A percentile compares a stretch with the other conserved stretches of the same genome.
These are phyloP conservation scores for Caenorhabditis afra DNA, from an alignment of 2,888 invertebrate species.

Conservation along the genomic window DNA sequence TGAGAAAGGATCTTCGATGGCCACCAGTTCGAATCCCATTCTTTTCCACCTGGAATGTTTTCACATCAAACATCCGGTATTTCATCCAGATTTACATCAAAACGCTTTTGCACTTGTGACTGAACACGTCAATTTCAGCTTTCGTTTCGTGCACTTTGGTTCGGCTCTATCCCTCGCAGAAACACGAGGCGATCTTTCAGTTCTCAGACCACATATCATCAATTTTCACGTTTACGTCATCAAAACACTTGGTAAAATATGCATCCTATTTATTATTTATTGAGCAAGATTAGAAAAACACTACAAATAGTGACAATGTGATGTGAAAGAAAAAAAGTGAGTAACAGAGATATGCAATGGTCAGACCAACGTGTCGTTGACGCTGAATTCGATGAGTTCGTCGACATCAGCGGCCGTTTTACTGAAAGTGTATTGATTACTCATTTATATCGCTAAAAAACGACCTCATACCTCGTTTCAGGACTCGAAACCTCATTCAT, in stretches of 20 bases:
- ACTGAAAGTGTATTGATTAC: slow-evolving; percentile 20
- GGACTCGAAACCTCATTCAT: slow-evolving; percentile 46
- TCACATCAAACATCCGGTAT: too few relatives aligned
- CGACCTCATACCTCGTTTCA: slow-evolving; percentile 21
- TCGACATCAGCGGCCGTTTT: slow-evolving; percentile 29
- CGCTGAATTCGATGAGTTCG: slow-evolving; percentile 52
- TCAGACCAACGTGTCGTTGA: slow-evolving; percentile 48
- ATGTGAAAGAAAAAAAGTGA: slow-evolving; percentile 10
- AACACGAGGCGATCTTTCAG: slow-evolving; percentile 42
- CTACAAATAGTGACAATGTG: slow-evolving; percentile 14
- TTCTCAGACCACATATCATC: slow-evolving; percentile 44
- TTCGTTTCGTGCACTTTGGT: slow-evolving; percentile 16
- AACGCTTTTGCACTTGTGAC: too few relatives aligned
- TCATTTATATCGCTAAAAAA: background rate
- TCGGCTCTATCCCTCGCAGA: slow-evolving; percentile 17
- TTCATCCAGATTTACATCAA: background rate
- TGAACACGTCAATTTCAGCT: slow-evolving; percentile 6
- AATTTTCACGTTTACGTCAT: slow-evolving; percentile 50
- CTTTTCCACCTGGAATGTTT: too few relatives aligned
- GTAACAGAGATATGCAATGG: slow-evolving; percentile 13
- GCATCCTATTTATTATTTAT: slow-evolving; percentile 51
- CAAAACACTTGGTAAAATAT: slow-evolving; percentile 44
- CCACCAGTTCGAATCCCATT: too few relatives aligned
- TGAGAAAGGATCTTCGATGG: too few relatives aligned
- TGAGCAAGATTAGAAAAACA: slow-evolving; percentile 33